A percentile compares a stretch with the other conserved stretches of the same genome.
These are phyloP conservation scores for Philopedon plagiatum DNA, from an alignment of 2,888 invertebrate species.

Conservation along the genomic window DNA sequence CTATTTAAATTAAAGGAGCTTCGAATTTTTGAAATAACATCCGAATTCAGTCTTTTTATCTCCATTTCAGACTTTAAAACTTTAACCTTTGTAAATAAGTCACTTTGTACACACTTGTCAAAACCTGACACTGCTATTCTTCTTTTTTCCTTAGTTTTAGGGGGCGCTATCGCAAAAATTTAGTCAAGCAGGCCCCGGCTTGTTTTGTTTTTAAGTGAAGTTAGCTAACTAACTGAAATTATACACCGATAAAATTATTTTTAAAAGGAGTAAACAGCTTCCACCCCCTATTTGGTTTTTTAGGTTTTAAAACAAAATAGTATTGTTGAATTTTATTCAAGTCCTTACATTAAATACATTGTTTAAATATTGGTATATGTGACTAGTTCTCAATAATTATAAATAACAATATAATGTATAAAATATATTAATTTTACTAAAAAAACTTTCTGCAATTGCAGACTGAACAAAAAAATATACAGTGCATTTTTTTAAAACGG, in stretches of 20 bases:
- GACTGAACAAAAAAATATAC: too few species aligned
- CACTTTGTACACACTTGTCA: neutral
- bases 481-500: too few species aligned
- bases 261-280: neutral
- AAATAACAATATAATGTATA: neutral
- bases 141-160: neutral
- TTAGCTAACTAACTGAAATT: neutral
- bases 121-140: neutral
- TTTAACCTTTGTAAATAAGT: neutral
- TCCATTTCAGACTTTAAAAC: slow-evolving; percentile 57
- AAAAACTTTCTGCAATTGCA: too few species aligned
- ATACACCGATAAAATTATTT: neutral
- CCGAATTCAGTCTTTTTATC: slow-evolving; percentile 61
- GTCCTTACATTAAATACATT: neutral
- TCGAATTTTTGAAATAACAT: slow-evolving; percentile 72
- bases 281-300: too few species aligned
- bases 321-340: too few species aligned
- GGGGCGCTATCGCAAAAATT: neutral
- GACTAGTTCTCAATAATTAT: neutral
- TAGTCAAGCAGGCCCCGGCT: neutral
- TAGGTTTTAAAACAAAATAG: too few species aligned
- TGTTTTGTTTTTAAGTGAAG: slow-evolving; percentile 3
- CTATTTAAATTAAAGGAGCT: slow-evolving; percentile 74
- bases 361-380: neutral
- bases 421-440: too few species aligned